Evolutionary conservation across 1,140 invertebrate genomes (phyloP), one percentile per base, ranked within the genome.

Genomic region (Lordiphosa clarofinis): DNA sequence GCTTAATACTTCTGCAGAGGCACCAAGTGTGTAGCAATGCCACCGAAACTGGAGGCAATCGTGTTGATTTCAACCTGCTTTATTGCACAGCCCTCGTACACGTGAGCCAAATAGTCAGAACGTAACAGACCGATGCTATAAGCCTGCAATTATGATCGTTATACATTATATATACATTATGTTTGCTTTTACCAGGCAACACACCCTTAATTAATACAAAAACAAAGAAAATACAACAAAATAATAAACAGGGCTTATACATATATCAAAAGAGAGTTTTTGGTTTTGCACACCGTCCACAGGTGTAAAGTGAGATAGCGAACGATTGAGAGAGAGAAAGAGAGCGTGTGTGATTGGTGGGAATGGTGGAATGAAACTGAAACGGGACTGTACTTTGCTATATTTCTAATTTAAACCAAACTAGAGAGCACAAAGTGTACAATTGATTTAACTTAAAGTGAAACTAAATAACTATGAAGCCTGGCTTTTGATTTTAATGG

Each of bases 61-160:
- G 93, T 94, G 89, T 94, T 94, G 90, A 94, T 92, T 89, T 94
- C 93, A 90, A 94, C 93, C 91, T 94, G 93, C 90, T 94, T 93
- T 82, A 94, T 93, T 73, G 89, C 87, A 89, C 92, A 91, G 62
- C 79, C 82, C 63, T 91, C 90, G 52, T 88, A 88, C 53, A 87
- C 82, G 79, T 94, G 91, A 89, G 93, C 90, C 91, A 95, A 92
- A 90, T 95, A 95, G 91, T 95, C 94, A 50, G 94, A 94, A 74
- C 94, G 91, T 70, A 94, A 90, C 68, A 95, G 90, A 62, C 94
- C 94, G 74, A 94, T 89, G 88, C 87, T 89, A 70, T 89, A 67
- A 63, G 79, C 84, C 88, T 89, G 87, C 63, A 89, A 89, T 78
- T 73, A 76, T 76, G 68, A 70, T 82, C 73, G 61, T 78, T 84